Base-by-base conservation (phyloP, 1,140 invertebrate genomes). In the Latrodectus geometricus region DNA sequence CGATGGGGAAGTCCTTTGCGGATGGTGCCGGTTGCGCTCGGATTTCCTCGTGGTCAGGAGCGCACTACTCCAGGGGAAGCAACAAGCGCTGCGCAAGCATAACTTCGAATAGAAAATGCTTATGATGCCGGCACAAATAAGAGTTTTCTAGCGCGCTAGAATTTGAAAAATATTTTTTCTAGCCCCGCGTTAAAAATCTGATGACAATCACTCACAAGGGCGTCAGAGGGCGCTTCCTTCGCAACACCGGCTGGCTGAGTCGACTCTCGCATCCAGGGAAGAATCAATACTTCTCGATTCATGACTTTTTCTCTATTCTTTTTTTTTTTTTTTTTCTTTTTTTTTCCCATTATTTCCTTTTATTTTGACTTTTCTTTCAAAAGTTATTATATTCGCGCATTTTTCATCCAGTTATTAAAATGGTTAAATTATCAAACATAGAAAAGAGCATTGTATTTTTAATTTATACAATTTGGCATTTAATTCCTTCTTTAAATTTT, bases 271-370 rank as follows among this genome's bases (percentile, higher is more conserved):
- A 76, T 52, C n/a, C 20, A 50, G 70, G 68, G 61, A 65, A 73
- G 70, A 74, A 82, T 82, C 80, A 35, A 82, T 82, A 73, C 80
- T 82, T 82, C 73, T 56, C 52, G n/a, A 76, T 76, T 11, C 54
- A 9, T 11, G n/a, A 73, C 9, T 76, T 61, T 76, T 76, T n/a
- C n/a, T n/a, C n/a, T n/a, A n/a, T n/a, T n/a, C n/a, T n/a, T n/a
- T n/a, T n/a, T n/a, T n/a, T n/a, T n/a, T n/a, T n/a, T n/a, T n/a
- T n/a, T n/a, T 76, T 61, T 15, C 66, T 68, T 50, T 74, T 74
- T 14, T 50, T 70, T 12, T 9, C 12, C n/a, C 11, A 9, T 21
- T 15, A 72, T 72, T 48, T 48, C 23, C 9, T 72, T 9, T 8
- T 20, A 23, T 35, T 66, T 66, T 66, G 65, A 66, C 17, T 66